Conservation (phyloP, 2,888 invertebrate species). For the Eilema griseolum region DNA sequence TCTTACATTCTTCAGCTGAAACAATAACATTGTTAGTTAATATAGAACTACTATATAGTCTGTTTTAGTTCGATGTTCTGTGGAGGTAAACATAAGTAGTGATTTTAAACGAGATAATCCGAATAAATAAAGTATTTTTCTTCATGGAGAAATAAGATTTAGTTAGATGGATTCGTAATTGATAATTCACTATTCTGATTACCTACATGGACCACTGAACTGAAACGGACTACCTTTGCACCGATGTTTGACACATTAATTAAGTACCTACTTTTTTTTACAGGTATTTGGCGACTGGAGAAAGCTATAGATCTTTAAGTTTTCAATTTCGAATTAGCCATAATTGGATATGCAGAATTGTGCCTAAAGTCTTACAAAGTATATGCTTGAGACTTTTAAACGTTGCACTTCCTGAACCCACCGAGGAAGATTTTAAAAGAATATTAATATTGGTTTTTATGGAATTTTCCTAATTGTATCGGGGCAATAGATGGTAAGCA, state of each 20-base stretch:
- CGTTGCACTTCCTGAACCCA: constrained; percentile 13
- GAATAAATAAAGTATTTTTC: constrained; percentile 26
- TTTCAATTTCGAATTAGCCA: constrained; percentile 25
- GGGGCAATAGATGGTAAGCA: constrained; percentile 44
- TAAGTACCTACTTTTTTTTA: constrained; percentile 22
- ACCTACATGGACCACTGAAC: constrained; percentile 31
- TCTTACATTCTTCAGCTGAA: constrained; percentile 26
- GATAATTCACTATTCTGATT: constrained; percentile 25
- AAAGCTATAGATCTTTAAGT: constrained; percentile 21
- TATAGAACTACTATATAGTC: constrained; percentile 30
- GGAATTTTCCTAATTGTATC: constrained; percentile 43
- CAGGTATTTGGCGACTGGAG: constrained; percentile 9
- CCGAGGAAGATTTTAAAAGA: constrained; percentile 21
- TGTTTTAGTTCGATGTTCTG: constrained; percentile 27
- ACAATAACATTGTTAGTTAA: constrained; percentile 27
- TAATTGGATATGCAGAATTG: constrained; percentile 28
- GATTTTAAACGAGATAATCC: constrained; percentile 26
- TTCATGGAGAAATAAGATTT: constrained; percentile 28
- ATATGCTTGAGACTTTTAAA: constrained; percentile 22
- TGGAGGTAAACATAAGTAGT: constrained; percentile 23
- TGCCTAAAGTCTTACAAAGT: constrained; percentile 28
- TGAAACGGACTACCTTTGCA: constrained; percentile 29
- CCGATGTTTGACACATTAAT: constrained; percentile 24
- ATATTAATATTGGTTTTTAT: constrained; percentile 12
- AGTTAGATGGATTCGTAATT: constrained; percentile 20